These are phyloP conservation scores for Leptobrachium ailaonicum DNA, from an alignment of 2,113 vertebrate genomes.

Conservation along the genomic window DNA sequence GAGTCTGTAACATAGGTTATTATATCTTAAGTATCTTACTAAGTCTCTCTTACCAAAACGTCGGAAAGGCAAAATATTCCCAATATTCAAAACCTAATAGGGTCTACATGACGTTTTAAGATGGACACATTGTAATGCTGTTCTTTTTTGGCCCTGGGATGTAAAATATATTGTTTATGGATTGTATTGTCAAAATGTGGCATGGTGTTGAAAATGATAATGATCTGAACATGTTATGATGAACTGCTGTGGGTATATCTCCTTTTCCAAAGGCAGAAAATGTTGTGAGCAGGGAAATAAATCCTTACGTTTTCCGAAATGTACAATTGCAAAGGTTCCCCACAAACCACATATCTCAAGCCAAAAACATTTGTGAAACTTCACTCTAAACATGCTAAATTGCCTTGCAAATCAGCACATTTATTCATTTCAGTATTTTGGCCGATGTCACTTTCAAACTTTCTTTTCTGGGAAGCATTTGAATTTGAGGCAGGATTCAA, in stretches of 20 bases:
- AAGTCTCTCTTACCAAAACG: no score
- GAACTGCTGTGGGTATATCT: slow-evolving; percentile 24
- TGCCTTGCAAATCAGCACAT: slow-evolving; percentile 48
- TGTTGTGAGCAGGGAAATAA: slow-evolving; percentile 36
- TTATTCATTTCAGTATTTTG: slow-evolving; percentile 43
- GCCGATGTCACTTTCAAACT: slow-evolving; percentile 32
- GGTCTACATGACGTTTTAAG: no score
- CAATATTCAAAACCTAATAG: no score
- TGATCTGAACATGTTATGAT: slow-evolving; percentile 34
- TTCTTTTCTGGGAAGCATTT: slow-evolving; percentile 37
- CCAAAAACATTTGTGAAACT: slow-evolving; percentile 46
- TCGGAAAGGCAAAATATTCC: no score
- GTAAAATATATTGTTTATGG: slow-evolving; percentile 26
- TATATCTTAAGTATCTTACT: no score
- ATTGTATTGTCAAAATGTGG: slow-evolving; percentile 37
- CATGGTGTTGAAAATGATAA: slow-evolving; percentile 37
- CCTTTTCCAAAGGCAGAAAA: slow-evolving; percentile 14
- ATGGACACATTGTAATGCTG: not conserved
- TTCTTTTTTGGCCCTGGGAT: not conserved
- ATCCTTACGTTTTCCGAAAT: slow-evolving; percentile 28
- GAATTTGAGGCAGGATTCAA: slow-evolving; percentile 35
- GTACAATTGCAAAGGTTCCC: slow-evolving; percentile 24
- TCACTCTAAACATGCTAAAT: slow-evolving; percentile 48
- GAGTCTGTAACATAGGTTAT: no score
- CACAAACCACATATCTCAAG: slow-evolving; percentile 45